Conservation (phyloP, 2,113 vertebrate genomes). For the Notothenia rossii region DNA sequence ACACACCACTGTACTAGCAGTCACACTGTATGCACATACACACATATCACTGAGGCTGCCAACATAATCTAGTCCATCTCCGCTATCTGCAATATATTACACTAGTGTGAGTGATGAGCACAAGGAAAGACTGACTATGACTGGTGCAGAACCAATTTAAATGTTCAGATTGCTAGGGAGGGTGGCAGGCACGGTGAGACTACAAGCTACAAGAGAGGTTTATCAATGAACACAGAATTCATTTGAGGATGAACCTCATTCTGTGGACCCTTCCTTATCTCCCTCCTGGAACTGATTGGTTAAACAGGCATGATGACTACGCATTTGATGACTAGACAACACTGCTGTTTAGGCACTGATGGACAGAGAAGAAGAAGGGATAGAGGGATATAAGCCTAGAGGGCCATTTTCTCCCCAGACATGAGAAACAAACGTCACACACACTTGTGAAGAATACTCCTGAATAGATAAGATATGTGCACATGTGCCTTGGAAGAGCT, state of each 20-base stretch:
- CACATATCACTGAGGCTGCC: conserved; percentile 36
- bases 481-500: conserved; percentile 5
- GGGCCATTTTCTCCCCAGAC: conserved; percentile 61
- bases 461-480: conserved; percentile 48
- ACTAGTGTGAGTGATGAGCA: conserved; percentile 55
- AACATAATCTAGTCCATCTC: conserved; percentile 59
- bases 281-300: conserved; percentile 69
- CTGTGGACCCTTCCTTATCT: conserved; percentile 51
- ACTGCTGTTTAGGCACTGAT: conserved; percentile 26
- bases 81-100: conserved; percentile 55
- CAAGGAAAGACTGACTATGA: conserved; percentile 50
- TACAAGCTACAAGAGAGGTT: conserved; percentile 59
- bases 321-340: conserved; percentile 53
- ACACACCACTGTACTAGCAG: conserved; percentile 1
- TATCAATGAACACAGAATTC: conserved; percentile 75
- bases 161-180: conserved; percentile 67
- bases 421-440: conserved; percentile 42
- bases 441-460: conserved; percentile 36
- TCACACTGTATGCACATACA: conserved; percentile 7
- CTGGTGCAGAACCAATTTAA: conserved; percentile 77
- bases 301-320: conserved; percentile 68
- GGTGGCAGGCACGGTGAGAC: conserved; percentile 30
- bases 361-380: conserved; percentile 7
- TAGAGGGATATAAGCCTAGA: conserved; percentile 15
- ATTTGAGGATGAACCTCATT: conserved; percentile 71